Percentiles rank a stretch among this genome's conserved stretches.
phyloP scores from a whole-genome alignment of 1,140 invertebrate species.

The Listronotus bonariensis region DNA sequence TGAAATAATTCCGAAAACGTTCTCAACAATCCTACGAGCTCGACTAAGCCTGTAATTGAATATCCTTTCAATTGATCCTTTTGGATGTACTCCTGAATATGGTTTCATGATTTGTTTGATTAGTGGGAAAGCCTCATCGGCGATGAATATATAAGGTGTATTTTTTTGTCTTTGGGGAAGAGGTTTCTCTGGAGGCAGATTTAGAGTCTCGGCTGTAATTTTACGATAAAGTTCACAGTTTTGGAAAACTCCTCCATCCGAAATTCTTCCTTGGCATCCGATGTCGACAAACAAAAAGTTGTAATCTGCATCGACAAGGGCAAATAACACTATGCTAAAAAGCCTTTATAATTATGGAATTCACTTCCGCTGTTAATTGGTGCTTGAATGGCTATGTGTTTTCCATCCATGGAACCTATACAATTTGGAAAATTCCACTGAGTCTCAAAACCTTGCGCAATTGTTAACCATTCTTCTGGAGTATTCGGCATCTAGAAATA shows the following conservation, averaged over 20 bases:
- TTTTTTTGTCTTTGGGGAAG: slow-evolving; percentile 36
- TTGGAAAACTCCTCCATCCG: slow-evolving; percentile 49
- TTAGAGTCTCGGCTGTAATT: slow-evolving; percentile 18
- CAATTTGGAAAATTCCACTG: no score
- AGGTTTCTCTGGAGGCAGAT: slow-evolving; percentile 14
- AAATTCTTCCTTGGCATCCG: slow-evolving; percentile 42
- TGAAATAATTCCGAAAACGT: no score
- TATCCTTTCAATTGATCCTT: slow-evolving; percentile 43
- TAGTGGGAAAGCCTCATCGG: slow-evolving; percentile 49
- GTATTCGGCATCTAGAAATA: no score
- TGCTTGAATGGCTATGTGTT: no score
- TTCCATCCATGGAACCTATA: no score
- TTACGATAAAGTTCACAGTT: slow-evolving; percentile 38
- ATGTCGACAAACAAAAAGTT: slow-evolving; percentile 4
- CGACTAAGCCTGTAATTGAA: slow-evolving; percentile 51
- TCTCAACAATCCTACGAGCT: slow-evolving; percentile 35
- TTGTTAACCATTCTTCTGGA: no score
- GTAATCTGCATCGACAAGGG: no score
- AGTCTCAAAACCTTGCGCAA: no score
- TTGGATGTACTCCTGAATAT: slow-evolving; percentile 42
- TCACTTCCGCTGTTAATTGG: no score
- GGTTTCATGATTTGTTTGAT: slow-evolving; percentile 53
- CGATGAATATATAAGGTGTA: slow-evolving; percentile 44
- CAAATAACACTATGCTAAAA: no score
- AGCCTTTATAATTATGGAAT: no score